Conservation (phyloP, 2,888 invertebrate genomes). For the Tethea ocularis region DNA sequence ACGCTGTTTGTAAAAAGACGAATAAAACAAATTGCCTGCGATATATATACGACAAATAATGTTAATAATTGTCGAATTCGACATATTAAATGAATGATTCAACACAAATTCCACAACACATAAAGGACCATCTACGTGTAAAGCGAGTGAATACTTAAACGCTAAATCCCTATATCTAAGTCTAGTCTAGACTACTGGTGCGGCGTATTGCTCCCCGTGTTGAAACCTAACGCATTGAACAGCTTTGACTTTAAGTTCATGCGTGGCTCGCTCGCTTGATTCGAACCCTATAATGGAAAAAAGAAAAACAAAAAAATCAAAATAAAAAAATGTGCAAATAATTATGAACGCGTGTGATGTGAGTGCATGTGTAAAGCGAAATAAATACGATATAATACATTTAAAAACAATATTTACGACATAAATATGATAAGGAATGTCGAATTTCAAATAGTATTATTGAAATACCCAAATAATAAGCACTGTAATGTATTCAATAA, state of each 20-base stretch:
- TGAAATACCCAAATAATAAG: neutral
- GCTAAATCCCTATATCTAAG: conserved; percentile 16
- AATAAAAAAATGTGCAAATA: conserved; percentile 61
- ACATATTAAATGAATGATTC: neutral
- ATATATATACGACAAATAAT: too few relatives aligned
- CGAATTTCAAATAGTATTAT: conserved; percentile 7
- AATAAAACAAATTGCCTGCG: too few relatives aligned
- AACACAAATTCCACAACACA: conserved; percentile 17
- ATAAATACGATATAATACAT: conserved; percentile 20
- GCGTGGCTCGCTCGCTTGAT: conserved; percentile 87
- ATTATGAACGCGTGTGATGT: conserved; percentile 42
- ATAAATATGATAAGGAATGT: neutral
- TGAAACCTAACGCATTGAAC: conserved; percentile 92
- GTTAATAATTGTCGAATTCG: conserved; percentile 4
- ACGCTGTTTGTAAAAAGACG: too few relatives aligned
- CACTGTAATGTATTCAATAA: too few relatives aligned
- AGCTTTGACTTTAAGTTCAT: conserved; percentile 93
- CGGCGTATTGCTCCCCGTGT: conserved; percentile 83
- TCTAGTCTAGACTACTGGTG: conserved; percentile 71
- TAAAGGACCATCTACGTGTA: conserved; percentile 39
- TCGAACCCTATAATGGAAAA: conserved; percentile 85
- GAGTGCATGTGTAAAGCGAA: conserved; percentile 22
- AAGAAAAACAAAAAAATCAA: conserved; percentile 73
- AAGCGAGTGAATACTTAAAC: conserved; percentile 50
- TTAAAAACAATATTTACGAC: conserved; percentile 12